phyloP scores from a whole-genome alignment of 2,888 invertebrate species.

The Lasius fuliginosus region DNA sequence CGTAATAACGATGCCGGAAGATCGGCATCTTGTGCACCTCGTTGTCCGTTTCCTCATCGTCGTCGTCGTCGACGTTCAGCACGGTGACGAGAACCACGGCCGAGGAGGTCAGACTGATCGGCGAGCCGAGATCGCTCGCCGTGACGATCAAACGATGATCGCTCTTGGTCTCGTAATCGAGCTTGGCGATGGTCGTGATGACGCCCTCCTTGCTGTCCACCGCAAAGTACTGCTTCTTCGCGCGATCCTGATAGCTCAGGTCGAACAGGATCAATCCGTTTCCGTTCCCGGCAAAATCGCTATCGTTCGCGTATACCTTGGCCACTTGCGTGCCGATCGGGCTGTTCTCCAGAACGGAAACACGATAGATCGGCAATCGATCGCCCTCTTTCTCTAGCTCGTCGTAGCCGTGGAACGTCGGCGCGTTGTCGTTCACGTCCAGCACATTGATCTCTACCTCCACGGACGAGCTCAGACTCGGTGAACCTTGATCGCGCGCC shows the following conservation, averaged over 20 bases:
- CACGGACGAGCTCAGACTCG: conserved; percentile 90
- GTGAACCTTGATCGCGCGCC: conserved; percentile 92
- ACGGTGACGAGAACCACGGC: conserved; percentile 91
- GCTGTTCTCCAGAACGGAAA: conserved; percentile 91
- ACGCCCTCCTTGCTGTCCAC: conserved; percentile 95
- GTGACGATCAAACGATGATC: conserved; percentile 92
- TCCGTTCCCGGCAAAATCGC: conserved; percentile 95
- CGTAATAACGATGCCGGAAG: conserved; percentile 92
- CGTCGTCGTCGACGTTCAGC: conserved; percentile 90
- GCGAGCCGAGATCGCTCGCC: conserved; percentile 95
- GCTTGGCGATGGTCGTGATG: conserved; percentile 91
- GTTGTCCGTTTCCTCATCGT: conserved; percentile 88
- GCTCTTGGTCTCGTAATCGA: conserved; percentile 89
- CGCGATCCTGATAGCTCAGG: conserved; percentile 89
- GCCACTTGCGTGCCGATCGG: conserved; percentile 92
- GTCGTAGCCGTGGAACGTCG: conserved; percentile 93
- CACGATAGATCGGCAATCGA: conserved; percentile 91
- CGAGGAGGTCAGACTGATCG: conserved; percentile 91
- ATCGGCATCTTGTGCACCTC: conserved; percentile 83
- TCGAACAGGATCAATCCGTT: conserved; percentile 94
- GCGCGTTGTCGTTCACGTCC: conserved; percentile 95
- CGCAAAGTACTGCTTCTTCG: conserved; percentile 88
- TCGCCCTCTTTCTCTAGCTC: conserved; percentile 87
- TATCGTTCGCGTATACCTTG: conserved; percentile 93
- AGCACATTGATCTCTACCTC: conserved; percentile 93